Percentiles rank a stretch among this genome's conserved stretches.
Conservation (phyloP, 2,797 vertebrate genomes). For the Amphiprion clarkii region DNA sequence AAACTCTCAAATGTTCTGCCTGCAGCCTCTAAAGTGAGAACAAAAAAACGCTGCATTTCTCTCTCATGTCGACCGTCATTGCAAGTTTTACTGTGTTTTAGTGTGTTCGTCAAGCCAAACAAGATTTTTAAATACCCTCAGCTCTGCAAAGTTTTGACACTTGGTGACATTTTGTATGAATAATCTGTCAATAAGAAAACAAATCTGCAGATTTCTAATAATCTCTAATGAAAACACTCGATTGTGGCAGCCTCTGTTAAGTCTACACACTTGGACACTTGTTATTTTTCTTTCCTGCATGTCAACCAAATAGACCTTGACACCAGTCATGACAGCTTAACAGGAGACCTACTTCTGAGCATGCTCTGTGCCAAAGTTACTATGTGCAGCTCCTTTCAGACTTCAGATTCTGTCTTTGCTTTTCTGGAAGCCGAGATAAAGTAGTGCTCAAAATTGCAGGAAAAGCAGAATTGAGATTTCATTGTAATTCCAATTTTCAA, state of each 20-base stretch:
- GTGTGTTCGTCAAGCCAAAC: background rate
- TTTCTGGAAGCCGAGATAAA: background rate
- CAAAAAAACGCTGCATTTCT: too few relatives aligned
- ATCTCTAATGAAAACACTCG: background rate
- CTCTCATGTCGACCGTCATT: background rate
- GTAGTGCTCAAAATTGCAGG: background rate
- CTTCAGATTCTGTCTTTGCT: background rate
- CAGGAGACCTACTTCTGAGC: background rate
- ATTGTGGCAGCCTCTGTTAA: background rate
- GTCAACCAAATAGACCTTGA: background rate
- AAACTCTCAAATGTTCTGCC: background rate
- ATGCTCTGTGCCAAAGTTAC: conserved; percentile 8
- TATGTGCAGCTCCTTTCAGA: background rate
- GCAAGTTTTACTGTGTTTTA: background rate
- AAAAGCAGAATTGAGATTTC: background rate
- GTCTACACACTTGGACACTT: background rate
- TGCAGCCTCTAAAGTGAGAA: too few relatives aligned
- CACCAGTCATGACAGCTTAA: conserved; percentile 18
- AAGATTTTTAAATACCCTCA: background rate
- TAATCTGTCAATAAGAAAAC: background rate
- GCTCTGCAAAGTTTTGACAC: background rate
- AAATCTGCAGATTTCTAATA: background rate
- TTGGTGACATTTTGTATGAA: background rate
- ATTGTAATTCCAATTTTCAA: background rate
- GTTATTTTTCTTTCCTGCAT: background rate